Evolutionary conservation across 1,140 invertebrate genomes (phyloP).

Genomic region (Danaus melanippus): DNA sequence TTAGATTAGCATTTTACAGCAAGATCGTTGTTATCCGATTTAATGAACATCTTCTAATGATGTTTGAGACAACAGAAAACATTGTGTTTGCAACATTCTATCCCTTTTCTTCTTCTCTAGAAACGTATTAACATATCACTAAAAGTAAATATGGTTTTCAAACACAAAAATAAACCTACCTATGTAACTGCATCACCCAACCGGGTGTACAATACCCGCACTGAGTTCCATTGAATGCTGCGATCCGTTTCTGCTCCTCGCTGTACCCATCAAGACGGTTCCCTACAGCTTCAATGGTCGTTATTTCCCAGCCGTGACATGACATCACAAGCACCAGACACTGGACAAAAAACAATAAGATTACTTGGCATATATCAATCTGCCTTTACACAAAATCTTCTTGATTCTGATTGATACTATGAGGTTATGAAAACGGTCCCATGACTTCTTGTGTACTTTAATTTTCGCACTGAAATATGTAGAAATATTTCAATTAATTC

Average conservation of each 20-base stretch:
- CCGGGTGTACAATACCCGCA: slow-evolving; percentile 89
- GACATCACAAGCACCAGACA: slow-evolving; percentile 81
- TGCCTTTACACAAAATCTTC: slow-evolving; percentile 90
- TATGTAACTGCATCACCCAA: slow-evolving; percentile 90
- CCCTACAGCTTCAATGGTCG: slow-evolving; percentile 85
- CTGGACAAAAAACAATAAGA: slow-evolving; percentile 44
- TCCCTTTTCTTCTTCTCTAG: too few relatives aligned
- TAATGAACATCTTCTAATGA: too few relatives aligned
- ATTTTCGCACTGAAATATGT: too few relatives aligned
- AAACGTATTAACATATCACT: too few relatives aligned
- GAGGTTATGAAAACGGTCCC: slow-evolving; percentile 74
- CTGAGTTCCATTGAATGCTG: slow-evolving; percentile 82
- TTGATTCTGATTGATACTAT: slow-evolving; percentile 88
- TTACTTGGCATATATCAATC: slow-evolving; percentile 38
- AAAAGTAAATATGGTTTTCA: not conserved
- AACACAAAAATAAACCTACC: slow-evolving; percentile 36
- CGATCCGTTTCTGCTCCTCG: slow-evolving; percentile 78
- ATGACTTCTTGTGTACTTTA: too few relatives aligned
- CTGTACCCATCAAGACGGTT: slow-evolving; percentile 80
- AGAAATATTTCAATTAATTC: too few relatives aligned
- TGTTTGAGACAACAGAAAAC: too few relatives aligned
- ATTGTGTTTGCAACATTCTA: too few relatives aligned
- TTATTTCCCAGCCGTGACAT: slow-evolving; percentile 83
- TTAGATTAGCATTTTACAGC: too few relatives aligned
- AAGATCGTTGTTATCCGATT: too few relatives aligned